Conservation (phyloP, 2,888 invertebrate genomes). For the Drosophila antonietae region DNA sequence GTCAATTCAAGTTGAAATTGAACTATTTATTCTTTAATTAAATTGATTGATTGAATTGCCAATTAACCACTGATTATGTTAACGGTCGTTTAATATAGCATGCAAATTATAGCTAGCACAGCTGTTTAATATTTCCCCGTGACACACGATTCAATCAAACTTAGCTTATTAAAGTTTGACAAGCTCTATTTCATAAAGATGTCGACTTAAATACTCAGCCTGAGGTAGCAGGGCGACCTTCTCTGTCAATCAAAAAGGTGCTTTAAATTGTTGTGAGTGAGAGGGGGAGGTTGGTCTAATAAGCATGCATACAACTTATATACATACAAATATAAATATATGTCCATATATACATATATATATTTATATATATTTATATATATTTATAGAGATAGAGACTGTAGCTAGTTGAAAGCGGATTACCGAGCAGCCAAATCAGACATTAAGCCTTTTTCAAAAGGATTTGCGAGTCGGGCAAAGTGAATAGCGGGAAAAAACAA, state of each 20-base stretch:
- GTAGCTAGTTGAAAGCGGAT: slow-evolving; percentile 64
- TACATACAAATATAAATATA: not conserved
- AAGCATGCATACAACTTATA: slow-evolving; percentile 37
- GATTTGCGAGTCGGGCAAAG: slow-evolving; percentile 56
- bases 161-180: not conserved
- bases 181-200: slow-evolving; percentile 23
- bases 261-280: not conserved
- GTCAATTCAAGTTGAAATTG: not conserved
- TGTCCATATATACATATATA: not conserved
- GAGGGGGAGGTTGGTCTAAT: slow-evolving; percentile 24
- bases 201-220: slow-evolving; percentile 27
- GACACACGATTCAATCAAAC: not conserved
- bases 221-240: slow-evolving; percentile 5
- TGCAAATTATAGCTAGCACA: not conserved
- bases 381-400: slow-evolving; percentile 28
- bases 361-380: not conserved
- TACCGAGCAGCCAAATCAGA: slow-evolving; percentile 63
- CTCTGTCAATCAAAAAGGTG: slow-evolving; percentile 32
- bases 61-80: not conserved
- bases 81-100: not conserved
- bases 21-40: not conserved
- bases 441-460: slow-evolving; percentile 70
- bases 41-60: not conserved
- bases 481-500: slow-evolving; percentile 38
- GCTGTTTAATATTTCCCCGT: not conserved